phyloP scores from a whole-genome alignment of 2,113 vertebrate species.

The Craseonycteris thonglongyai region DNA sequence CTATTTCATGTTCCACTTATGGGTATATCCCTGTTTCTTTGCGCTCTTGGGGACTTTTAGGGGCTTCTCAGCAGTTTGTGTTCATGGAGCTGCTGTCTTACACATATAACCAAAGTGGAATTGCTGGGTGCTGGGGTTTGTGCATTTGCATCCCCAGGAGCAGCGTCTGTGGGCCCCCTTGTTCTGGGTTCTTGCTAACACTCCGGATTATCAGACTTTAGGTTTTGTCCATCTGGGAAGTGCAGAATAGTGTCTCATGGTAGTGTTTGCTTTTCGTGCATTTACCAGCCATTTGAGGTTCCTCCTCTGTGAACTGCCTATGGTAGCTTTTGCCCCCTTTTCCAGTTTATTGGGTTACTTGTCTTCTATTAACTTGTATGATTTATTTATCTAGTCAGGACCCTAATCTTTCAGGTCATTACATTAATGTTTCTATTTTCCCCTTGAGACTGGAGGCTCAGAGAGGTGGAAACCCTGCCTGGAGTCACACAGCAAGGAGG shows the following conservation, averaged over 20 bases:
- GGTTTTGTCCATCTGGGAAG: neutral
- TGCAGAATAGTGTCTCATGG: neutral
- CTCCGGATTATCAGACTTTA: neutral
- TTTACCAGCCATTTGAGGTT: neutral
- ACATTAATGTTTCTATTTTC: neutral
- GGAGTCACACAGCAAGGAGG: neutral
- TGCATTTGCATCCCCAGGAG: neutral
- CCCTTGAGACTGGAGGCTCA: neutral
- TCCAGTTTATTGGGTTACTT: neutral
- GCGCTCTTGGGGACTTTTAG: neutral
- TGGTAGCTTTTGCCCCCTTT: neutral
- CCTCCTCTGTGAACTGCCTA: neutral
- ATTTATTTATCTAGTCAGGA: neutral
- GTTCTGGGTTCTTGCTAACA: neutral
- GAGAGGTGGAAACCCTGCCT: neutral
- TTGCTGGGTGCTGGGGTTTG: neutral
- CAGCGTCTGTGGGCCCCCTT: neutral
- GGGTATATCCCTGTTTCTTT: neutral
- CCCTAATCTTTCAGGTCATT: neutral
- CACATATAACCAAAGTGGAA: rapidly evolving
- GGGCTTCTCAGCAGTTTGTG: too few relatives aligned
- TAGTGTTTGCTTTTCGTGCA: neutral
- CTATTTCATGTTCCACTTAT: neutral
- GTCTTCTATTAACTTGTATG: neutral
- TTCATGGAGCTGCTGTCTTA: neutral